Base-by-base conservation (phyloP, 2,113 vertebrate species). In the Castor canadensis region DNA sequence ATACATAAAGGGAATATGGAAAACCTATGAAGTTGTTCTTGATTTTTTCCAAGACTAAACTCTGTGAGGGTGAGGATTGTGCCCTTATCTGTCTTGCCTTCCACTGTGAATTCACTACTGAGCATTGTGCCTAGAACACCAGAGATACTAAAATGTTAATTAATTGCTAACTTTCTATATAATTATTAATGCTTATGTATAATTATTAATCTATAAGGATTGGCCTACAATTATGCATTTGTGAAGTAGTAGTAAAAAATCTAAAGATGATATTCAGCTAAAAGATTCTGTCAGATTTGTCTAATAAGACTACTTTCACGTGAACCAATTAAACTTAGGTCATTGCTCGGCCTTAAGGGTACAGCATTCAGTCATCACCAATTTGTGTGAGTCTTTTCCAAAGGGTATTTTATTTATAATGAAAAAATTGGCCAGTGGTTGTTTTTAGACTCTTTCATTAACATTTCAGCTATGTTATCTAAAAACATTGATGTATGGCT, bases 291-390 rank as follows among this genome's bases (percentile, higher is more conserved):
- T 96, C 58, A 73, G n/a, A 81, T 95, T 95, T 95, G 80, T 83
- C 79, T 97, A 92, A 87, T 1, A 10, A 79, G 76, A 17, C 45
- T 91, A 24, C 6, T 71, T 87, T 91, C 75, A 58, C 49, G 26
- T 66, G 72, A 83, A 84, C 49, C 86, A 94, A 94, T 89, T 82
- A 81, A 66, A 83, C 6, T 40, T 93, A 87, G 75, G 92, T 87
- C 91, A 96, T 93, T 97, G 83, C 77, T 90, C 76, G 96, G 69
- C 89, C 91, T 84, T 89, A 64, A 95, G 75, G 84, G 86, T 97
- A 81, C 3, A 95, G 62, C 85, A 91, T 94, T 95, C 72, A 93
- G 95, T 96, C 75, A 79, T 95, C 66, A 96, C 94, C 90, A 94
- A 87, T 96, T 93, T 91, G 30, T 91, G 79, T 95, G 94, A 91